A percentile compares a stretch with the other conserved stretches of the same genome.
These are phyloP conservation scores for Antedon mediterranea DNA, from an alignment of 53 echinoderm and acorn worm genomes.

Conservation along the genomic window DNA sequence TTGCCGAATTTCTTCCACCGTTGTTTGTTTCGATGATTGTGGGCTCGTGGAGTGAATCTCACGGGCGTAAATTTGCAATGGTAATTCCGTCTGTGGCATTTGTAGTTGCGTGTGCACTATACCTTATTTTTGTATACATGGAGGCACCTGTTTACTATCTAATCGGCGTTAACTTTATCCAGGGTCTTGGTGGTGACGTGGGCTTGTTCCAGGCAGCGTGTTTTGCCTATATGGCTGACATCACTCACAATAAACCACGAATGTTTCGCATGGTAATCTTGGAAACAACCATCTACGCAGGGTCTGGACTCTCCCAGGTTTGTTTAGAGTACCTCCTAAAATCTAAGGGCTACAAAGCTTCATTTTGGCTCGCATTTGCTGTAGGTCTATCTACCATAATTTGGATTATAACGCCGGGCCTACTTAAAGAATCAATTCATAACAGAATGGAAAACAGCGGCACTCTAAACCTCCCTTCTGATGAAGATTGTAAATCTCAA, in stretches of 20 bases:
- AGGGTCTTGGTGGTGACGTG: constrained; percentile 25
- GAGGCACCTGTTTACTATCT: constrained; percentile 22
- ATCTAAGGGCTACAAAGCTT: constrained; percentile 13
- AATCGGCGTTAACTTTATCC: constrained; percentile 18
- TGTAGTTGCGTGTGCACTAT: constrained; percentile 20
- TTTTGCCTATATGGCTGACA: constrained; percentile 48
- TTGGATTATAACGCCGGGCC: neutral
- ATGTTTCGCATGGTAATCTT: constrained; percentile 39
- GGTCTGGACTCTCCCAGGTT: constrained; percentile 30
- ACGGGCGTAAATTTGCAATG: constrained; percentile 51
- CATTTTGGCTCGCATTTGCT: constrained; percentile 9
- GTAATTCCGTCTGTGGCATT: constrained; percentile 33
- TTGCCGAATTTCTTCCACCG: constrained; percentile 20
- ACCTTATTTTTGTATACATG: constrained; percentile 31
- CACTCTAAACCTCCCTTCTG: constrained; percentile 3
- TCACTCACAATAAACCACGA: constrained; percentile 25
- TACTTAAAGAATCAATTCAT: neutral
- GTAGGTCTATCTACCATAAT: neutral
- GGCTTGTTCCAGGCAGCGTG: constrained; percentile 20
- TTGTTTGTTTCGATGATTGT: constrained; percentile 46
- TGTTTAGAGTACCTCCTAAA: constrained; percentile 32
- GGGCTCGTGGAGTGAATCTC: constrained; percentile 50
- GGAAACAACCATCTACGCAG: constrained; percentile 23
- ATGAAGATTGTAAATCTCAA: constrained; percentile 13
- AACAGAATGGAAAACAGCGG: neutral